Evolutionary conservation across 2,888 invertebrate species (phyloP).

Genomic region (Cremastinae sp.): DNA sequence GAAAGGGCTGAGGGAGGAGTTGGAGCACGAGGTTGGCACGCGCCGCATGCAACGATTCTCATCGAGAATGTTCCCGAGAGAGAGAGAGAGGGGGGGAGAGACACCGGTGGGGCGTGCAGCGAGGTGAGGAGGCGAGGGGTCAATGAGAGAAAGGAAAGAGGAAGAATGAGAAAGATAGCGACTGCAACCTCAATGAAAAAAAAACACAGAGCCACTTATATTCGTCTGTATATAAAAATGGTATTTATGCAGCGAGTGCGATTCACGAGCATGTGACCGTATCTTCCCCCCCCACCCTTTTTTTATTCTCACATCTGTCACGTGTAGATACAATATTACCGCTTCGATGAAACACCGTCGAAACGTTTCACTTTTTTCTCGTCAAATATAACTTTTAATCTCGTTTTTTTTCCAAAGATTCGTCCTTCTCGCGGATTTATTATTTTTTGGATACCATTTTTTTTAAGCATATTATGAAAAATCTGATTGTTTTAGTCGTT

Average conservation of each 20-base stretch:
- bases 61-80: conserved; percentile 58
- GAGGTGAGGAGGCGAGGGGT: conserved; percentile 40
- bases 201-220: conserved; percentile 12
- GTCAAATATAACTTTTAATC: too few relatives aligned
- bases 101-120: too few relatives aligned
- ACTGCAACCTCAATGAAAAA: conserved; percentile 49
- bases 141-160: conserved; percentile 42
- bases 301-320: too few relatives aligned
- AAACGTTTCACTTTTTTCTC: too few relatives aligned
- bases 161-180: conserved; percentile 41
- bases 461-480: too few relatives aligned
- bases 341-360: too few relatives aligned
- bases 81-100: conserved; percentile 58
- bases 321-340: too few relatives aligned
- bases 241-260: conserved; percentile 9
- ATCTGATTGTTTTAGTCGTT: too few relatives aligned
- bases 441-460: too few relatives aligned
- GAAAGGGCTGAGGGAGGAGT: conserved; percentile 68
- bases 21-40: conserved; percentile 78
- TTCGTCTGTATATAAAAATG: not conserved
- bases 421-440: too few relatives aligned
- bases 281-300: too few relatives aligned
- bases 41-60: conserved; percentile 78
- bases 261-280: conserved; percentile 13
- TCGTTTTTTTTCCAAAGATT: too few relatives aligned